Conservation (phyloP, 2,797 vertebrate genomes). For the Hyperoplus immaculatus region DNA sequence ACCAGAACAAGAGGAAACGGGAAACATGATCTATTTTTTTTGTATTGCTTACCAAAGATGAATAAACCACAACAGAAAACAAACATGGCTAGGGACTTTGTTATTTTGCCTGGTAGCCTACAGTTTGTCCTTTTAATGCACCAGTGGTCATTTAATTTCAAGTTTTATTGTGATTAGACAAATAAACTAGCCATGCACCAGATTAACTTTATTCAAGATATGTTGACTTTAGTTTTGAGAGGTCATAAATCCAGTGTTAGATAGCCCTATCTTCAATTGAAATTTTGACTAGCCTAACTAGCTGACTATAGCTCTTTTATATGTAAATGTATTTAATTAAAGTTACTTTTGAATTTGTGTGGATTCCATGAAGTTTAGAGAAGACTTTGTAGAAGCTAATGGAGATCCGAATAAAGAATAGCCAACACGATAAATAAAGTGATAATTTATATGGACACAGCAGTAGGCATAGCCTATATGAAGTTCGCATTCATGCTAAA, state of each 20-base stretch:
- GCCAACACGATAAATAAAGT: background rate
- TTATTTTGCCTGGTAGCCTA: background rate
- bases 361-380: background rate
- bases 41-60: no score
- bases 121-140: background rate
- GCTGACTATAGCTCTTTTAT: no score
- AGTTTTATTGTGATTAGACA: background rate
- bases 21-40: background rate
- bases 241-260: background rate
- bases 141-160: background rate
- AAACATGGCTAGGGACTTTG: no score
- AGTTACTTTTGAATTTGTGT: background rate
- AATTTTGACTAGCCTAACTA: background rate
- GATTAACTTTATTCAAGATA: background rate
- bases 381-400: background rate
- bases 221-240: background rate
- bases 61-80: no score
- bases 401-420: no score
- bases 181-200: background rate
- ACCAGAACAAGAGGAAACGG: no score
- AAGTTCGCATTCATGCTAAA: background rate
- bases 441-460: background rate
- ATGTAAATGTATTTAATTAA: background rate
- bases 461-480: background rate
- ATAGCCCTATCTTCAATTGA: background rate